Base-by-base conservation (phyloP, 2,797 vertebrate species). In the Sparidentex hasta region DNA sequence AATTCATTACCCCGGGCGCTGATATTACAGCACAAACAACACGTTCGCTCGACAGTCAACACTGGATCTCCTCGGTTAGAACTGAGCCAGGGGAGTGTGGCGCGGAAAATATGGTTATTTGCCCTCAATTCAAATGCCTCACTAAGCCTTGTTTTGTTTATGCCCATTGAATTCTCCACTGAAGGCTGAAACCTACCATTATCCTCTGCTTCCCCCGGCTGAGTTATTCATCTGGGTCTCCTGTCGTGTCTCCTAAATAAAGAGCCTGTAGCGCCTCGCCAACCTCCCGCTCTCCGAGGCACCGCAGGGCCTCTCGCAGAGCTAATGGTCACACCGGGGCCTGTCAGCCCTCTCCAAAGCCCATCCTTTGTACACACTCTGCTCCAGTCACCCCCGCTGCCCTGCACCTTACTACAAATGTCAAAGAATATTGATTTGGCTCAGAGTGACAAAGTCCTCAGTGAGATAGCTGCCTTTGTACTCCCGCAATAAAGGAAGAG, bases 381-480 rank as follows among this genome's bases (percentile, higher is more conserved):
- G 74, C 91, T 87, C 65, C 81, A 61, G 78, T 70, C 82, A 84
- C 90, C 92, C 93, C 90, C 74, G 88, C 90, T 90, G 89, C 68
- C 90, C 87, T 67, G 79, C 80, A 89, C 94, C 92, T 92, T 93
- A 90, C 93, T 93, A 90, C 92, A 95, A 96, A 96, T 95, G 95
- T 95, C 95, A 95, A 86, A 63, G 91, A 91, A 93, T 95, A 96
- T 95, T 94, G 94, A 96, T 95, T 94, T 90, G 87, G 81, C 88
- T 85, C 83, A 70, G 68, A 87, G 86, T 90, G 92, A 93, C 93
- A 94, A 93, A 94, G 90, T 89, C 90, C 82, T 92, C 87, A 74
- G 83, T 82, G 81, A 88, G 90, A 89, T 74, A 80, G 64, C 80
- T 82, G 82, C 79, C 89, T 95, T 94, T 94, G 93, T 94, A 85